Conservation (phyloP, 2,797 vertebrate species). For the Gymnopithys bicolor region DNA sequence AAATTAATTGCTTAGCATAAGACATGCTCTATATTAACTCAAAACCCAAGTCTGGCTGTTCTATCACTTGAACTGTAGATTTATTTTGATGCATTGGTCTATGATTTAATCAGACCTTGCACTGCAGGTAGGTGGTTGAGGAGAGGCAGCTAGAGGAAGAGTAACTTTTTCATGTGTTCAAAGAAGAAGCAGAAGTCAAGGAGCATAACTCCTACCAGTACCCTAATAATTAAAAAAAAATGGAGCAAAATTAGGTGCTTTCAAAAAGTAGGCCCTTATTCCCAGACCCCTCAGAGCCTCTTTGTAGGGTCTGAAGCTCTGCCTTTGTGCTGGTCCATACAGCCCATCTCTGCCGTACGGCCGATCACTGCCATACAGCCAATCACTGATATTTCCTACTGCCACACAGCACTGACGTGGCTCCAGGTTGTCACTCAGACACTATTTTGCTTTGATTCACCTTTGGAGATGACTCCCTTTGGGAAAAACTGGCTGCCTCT, state of each 20-base stretch:
- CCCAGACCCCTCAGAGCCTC: background rate
- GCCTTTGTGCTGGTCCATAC: background rate
- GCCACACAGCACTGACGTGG: background rate
- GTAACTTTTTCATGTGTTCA: background rate
- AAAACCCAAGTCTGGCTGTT: background rate
- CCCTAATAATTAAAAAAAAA: background rate
- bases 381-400: background rate
- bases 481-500: background rate
- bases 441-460: background rate
- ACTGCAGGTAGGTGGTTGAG: background rate
- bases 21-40: background rate
- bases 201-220: background rate
- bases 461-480: background rate
- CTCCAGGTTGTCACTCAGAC: rapidly evolving
- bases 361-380: rapidly evolving
- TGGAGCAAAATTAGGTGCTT: background rate
- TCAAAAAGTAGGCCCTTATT: background rate
- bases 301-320: background rate
- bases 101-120: background rate
- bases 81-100: background rate
- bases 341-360: background rate
- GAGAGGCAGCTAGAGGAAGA: background rate
- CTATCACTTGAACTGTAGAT: background rate
- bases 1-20: background rate
- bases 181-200: background rate